Conservation (phyloP, 2,888 invertebrate genomes). For the Brenthis ino region DNA sequence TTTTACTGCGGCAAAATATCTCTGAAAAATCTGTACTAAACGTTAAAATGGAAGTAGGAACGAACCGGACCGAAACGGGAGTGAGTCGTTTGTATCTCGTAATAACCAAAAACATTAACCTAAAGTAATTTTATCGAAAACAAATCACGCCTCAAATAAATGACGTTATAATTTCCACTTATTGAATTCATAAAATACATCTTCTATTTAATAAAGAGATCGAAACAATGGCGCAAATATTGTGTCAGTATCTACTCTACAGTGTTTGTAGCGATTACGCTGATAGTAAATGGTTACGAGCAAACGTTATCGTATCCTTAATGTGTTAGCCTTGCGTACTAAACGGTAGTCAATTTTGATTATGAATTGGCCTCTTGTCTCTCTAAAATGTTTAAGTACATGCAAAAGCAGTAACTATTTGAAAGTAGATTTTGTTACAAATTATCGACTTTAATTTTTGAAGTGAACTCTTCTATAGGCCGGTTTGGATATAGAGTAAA, state of each 20-base stretch:
- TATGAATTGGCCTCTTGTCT: slow-evolving; percentile 16
- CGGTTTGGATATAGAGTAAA: too few species aligned
- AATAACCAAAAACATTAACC: too few species aligned
- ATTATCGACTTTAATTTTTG: too few species aligned
- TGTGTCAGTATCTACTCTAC: slow-evolving; percentile 10
- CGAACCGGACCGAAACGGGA: too few species aligned
- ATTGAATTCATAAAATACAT: not conserved
- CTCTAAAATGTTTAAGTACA: not conserved
- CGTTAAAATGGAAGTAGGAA: too few species aligned
- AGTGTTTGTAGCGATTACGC: slow-evolving; percentile 28
- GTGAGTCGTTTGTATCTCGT: too few species aligned
- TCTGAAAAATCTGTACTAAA: too few species aligned
- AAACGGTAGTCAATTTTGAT: slow-evolving; percentile 17
- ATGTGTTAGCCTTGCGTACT: slow-evolving; percentile 27
- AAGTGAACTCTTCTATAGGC: too few species aligned
- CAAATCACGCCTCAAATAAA: too few species aligned
- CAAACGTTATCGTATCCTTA: slow-evolving; percentile 25
- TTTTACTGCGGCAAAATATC: too few species aligned
- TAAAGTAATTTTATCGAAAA: too few species aligned
- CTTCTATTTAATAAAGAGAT: slow-evolving; percentile 13
- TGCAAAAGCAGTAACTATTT: not conserved
- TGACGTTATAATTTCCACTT: not conserved
- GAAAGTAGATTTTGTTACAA: too few species aligned
- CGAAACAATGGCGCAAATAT: not conserved
- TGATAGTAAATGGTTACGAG: slow-evolving; percentile 28